phyloP scores from a whole-genome alignment of 2,888 invertebrate genomes.

The Hyalella azteca region DNA sequence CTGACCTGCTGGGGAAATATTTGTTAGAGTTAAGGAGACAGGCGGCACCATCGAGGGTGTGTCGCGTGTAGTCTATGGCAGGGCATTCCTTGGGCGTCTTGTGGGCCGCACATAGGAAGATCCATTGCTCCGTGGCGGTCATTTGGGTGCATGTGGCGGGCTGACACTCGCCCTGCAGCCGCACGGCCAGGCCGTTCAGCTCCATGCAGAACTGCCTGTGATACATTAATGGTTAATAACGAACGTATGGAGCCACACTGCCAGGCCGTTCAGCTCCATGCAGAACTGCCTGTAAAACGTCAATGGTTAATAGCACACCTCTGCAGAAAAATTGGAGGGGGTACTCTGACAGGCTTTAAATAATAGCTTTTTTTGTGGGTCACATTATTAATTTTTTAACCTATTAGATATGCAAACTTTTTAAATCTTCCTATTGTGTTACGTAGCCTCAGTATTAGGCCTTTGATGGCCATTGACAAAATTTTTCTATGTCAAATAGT shows the following conservation, averaged over 20 bases:
- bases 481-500: too few relatives aligned
- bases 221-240: constrained; percentile 55
- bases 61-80: constrained; percentile 98
- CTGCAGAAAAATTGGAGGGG: too few relatives aligned
- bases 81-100: constrained; percentile 99
- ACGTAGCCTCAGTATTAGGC: too few relatives aligned
- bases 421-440: too few relatives aligned
- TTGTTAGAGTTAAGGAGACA: constrained; percentile 98
- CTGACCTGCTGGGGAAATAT: constrained; percentile 99
- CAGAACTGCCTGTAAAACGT: not conserved
- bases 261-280: not conserved
- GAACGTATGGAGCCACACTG: not conserved
- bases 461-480: too few relatives aligned
- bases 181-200: constrained; percentile 95
- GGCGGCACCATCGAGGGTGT: constrained; percentile 98
- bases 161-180: constrained; percentile 93
- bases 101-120: constrained; percentile 98
- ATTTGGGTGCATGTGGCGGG: constrained; percentile 98
- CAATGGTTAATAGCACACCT: too few relatives aligned
- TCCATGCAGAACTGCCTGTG: constrained; percentile 98
- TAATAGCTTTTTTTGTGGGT: too few relatives aligned
- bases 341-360: too few relatives aligned
- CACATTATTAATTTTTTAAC: too few relatives aligned
- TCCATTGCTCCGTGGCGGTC: constrained; percentile 99
- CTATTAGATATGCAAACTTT: too few relatives aligned